phyloP scores from a whole-genome alignment of 2,888 invertebrate species.

The Hyles lineata region DNA sequence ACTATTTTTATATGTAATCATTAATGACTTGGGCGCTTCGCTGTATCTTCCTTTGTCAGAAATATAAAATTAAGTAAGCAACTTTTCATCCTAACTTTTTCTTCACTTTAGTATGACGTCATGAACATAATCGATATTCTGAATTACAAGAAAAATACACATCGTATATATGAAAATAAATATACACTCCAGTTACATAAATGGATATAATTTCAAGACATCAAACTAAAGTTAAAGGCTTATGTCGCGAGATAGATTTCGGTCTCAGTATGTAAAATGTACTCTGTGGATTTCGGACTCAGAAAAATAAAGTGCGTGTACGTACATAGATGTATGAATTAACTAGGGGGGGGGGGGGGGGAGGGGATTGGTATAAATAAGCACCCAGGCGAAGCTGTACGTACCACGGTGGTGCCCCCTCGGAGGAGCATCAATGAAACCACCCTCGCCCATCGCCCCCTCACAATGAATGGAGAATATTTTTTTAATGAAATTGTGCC shows the following conservation, averaged over 20 bases:
- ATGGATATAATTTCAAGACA: no score
- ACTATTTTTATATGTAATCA: no score
- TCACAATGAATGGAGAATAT: slow-evolving; percentile 39
- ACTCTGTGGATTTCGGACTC: no score
- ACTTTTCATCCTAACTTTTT: no score
- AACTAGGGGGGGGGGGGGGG: not conserved
- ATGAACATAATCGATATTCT: no score
- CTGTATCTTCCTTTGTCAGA: no score
- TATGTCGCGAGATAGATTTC: not conserved
- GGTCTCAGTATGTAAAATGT: no score
- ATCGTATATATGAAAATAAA: not conserved
- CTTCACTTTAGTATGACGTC: no score
- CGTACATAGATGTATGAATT: slow-evolving; percentile 10
- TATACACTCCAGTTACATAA: not conserved
- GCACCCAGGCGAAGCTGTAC: slow-evolving; percentile 15
- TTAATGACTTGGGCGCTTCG: no score
- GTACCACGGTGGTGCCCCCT: slow-evolving; percentile 27
- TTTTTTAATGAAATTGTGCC: slow-evolving; percentile 42
- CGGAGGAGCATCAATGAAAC: slow-evolving; percentile 29
- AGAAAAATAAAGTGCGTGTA: not conserved
- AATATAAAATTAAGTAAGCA: no score
- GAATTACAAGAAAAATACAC: no score
- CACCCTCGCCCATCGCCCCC: slow-evolving; percentile 33
- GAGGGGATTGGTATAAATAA: not conserved
- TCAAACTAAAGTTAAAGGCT: no score